Conservation (phyloP, 2,113 vertebrate genomes). For the Eretmochelys imbricata region DNA sequence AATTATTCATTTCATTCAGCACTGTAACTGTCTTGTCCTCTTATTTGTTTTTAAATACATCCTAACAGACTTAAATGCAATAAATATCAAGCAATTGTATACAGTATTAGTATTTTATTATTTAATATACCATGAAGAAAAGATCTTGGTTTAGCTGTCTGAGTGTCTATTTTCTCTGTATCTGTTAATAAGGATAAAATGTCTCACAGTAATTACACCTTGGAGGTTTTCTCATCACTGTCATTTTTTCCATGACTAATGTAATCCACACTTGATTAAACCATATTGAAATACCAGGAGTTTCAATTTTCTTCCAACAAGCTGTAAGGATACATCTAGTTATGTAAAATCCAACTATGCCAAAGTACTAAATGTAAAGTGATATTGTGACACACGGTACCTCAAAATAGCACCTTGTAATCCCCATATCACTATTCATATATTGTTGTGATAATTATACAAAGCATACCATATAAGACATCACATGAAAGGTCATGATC, state of each 20-base stretch:
- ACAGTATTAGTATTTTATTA: background rate
- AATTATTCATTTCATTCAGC: background rate
- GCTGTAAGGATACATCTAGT: background rate
- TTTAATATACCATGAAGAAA: background rate
- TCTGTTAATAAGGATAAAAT: background rate
- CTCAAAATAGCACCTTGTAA: too few relatives aligned
- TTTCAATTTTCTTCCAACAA: background rate
- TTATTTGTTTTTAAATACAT: background rate
- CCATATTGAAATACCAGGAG: background rate
- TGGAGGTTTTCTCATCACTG: background rate
- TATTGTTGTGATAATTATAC: too few relatives aligned
- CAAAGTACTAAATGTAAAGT: background rate
- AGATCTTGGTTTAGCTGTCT: background rate
- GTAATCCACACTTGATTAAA: slow-evolving; percentile 13
- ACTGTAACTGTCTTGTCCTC: background rate
- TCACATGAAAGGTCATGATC: too few relatives aligned
- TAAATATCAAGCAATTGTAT: background rate
- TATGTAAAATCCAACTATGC: background rate
- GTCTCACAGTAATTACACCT: background rate
- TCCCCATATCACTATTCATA: too few relatives aligned
- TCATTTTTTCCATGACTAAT: background rate
- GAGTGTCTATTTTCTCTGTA: background rate
- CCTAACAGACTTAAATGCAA: background rate
- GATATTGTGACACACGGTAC: too few relatives aligned
- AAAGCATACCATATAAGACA: too few relatives aligned